Percentiles rank a stretch among this genome's conserved stretches.
Conservation (phyloP, 2,113 vertebrate genomes). For the Clarias magur region DNA sequence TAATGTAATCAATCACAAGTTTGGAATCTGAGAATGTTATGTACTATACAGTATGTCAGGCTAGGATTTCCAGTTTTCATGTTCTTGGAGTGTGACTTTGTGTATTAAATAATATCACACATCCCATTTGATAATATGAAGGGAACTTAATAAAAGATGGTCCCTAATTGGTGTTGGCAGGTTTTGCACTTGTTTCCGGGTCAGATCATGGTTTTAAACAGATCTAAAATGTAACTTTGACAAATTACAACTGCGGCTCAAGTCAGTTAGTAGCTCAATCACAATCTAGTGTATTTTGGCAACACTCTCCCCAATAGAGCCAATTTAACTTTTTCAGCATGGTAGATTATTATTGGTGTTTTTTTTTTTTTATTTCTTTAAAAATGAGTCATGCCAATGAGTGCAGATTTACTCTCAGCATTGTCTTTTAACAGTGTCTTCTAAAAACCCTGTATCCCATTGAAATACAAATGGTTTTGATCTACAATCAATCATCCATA, state of each 20-base stretch:
- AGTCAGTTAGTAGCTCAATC: background rate
- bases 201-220: background rate
- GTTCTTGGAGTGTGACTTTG: background rate
- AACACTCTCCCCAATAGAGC: background rate
- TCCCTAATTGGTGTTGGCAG: background rate
- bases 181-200: background rate
- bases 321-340: background rate
- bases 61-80: background rate
- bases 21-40: background rate
- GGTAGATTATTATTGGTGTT: background rate
- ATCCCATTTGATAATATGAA: background rate
- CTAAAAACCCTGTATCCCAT: background rate
- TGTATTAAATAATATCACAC: background rate
- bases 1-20: background rate
- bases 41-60: background rate
- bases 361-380: background rate
- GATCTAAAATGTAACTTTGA: background rate
- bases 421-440: background rate
- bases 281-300: background rate
- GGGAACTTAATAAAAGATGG: background rate
- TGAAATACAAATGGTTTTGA: background rate
- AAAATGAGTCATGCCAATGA: background rate
- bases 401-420: background rate
- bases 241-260: background rate
- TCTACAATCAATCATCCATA: too few species aligned